Base-by-base conservation (phyloP, 2,113 vertebrate species). In the Rafetus swinhoei region DNA sequence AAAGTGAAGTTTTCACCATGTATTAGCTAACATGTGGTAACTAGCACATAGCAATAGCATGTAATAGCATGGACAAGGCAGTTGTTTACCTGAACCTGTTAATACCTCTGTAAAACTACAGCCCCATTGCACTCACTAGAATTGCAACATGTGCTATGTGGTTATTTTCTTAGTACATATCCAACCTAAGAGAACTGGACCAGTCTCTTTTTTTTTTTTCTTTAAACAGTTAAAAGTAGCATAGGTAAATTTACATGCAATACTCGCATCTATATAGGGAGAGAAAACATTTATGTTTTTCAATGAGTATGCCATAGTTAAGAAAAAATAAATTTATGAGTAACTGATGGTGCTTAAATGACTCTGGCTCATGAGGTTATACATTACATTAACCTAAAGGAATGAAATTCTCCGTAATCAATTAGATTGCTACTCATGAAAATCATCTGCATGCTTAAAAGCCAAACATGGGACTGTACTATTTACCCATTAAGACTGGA, bases 371-470 rank as follows among this genome's bases (percentile, higher is more conserved):
- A 74, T 15, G 25, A 86, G 53, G 81, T 90, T 84, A 89, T 65
- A 57, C 32, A 50, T n/a, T 60, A 14, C 0, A 1, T 85, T 94
- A 91, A 93, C 74, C 82, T 21, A 45, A 3, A 96, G 88, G 81
- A 94, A 95, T 83, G 56, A 95, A 65, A 93, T 84, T 88, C 91
- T 74, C 69, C 65, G 19, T 52, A 69, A 0, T 0, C 89, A 95
- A 96, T 88, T 76, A 81, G 69, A 94, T 85, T 88, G 60, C 13
- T 88, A 52, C 55, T 72, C 60, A 95, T 93, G 32, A 93, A 22
- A 93, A 91, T 86, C 79, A 62, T 90, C 81, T 93, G 74, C 77
- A 59, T n/a, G 84, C 84, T 87, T 83, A 84, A 89, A 92, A 94
- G 87, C n/a, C 81, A 94, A 94, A 32, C 45, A 45, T 45, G 45